Evolutionary conservation across 2,113 vertebrate genomes (phyloP), one percentile per base, ranked within the genome.

Genomic region (Callipepla squamata): DNA sequence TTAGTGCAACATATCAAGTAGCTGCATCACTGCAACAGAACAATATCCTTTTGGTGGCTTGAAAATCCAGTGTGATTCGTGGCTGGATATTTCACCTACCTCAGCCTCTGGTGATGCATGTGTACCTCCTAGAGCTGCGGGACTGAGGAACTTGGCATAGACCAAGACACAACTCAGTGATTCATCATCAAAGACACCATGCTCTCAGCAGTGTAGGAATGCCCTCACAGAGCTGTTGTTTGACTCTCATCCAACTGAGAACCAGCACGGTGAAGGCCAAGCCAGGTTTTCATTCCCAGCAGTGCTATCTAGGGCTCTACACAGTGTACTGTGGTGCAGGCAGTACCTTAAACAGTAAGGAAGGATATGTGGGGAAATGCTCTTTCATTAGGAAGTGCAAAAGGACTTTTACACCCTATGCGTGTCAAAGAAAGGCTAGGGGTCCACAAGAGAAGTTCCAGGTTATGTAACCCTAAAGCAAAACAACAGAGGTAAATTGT

Each of bases 11-110:
- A 91, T 92, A 91, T 62, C 19, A 13, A 93, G 67, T 82, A 79
- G 93, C 19, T 95, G 70, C 84, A 84, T 47, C 65, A 66, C 63
- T 86, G 77, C 75, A 89, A 87, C 51, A 88, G 12, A 95, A 69
- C 23, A 68, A 57, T 88, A 75, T 92, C 62, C 83, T 92, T 93
- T 92, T 83, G 77, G 59, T n/a, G 61, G 80, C 66, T 95, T 93
- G 81, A 84, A 91, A 92, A 65, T 61, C 19, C 88, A 63, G 76
- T 74, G 53, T 92, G 70, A 11, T 22, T 70, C 47, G 59, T 36
- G 72, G 85, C 84, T 3, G 3, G 42, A 13, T 85, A 40, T 40
- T 66, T 89, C 72, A 83, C 72, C 47, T 83, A 70, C 74, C 21
- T 87, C 72, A 87, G 51, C 47, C 57, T 80, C 51, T 42, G 68